Conservation (phyloP, 2,113 vertebrate species). For the Euleptes europaea region DNA sequence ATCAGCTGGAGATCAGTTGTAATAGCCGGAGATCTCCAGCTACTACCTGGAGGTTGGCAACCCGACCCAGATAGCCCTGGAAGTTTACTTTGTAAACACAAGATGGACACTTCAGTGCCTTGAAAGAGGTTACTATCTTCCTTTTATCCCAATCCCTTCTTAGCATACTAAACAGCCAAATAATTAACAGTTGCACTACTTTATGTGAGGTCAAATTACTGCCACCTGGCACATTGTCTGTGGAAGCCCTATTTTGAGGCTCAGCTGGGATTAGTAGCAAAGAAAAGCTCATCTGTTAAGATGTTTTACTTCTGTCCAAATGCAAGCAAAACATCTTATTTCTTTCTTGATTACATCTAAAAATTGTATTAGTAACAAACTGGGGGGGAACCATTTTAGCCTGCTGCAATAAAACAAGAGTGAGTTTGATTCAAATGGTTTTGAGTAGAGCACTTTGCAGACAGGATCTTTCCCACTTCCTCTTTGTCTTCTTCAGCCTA, state of each 20-base stretch:
- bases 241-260: not conserved
- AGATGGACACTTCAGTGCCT: no score
- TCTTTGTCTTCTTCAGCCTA: no score
- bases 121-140: not conserved
- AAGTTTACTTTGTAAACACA: not conserved
- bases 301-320: not conserved
- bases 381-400: no score
- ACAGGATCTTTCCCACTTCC: no score
- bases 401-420: no score
- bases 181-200: constrained; percentile 2
- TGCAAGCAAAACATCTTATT: not conserved
- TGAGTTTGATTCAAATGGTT: no score
- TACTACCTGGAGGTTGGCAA: no score
- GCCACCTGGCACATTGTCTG: constrained; percentile 7
- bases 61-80: not conserved
- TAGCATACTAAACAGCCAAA: not conserved
- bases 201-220: constrained; percentile 1
- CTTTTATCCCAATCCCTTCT: not conserved
- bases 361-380: not conserved
- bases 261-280: constrained; percentile 14
- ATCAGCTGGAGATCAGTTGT: no score
- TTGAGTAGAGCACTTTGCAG: no score
- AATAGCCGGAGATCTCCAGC: no score
- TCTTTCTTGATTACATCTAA: not conserved
- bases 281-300: not conserved